A percentile compares a stretch with the other conserved stretches of the same genome.
phyloP scores from a whole-genome alignment of 2,888 invertebrate genomes.

The Allophyes oxyacanthae region DNA sequence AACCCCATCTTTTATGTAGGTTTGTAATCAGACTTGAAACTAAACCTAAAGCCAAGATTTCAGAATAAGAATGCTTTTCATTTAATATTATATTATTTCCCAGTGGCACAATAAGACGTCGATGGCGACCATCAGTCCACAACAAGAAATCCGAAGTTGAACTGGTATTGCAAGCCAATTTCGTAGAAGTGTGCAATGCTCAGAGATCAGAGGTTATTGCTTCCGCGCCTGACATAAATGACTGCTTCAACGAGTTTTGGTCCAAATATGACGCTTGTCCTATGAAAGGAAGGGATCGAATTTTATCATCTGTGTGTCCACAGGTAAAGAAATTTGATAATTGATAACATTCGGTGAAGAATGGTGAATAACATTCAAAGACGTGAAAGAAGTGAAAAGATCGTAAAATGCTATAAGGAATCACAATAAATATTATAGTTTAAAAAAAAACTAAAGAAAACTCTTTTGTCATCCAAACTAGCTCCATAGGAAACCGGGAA shows the following conservation, averaged over 20 bases:
- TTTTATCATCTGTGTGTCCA: slow-evolving; percentile 95
- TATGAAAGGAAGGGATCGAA: slow-evolving; percentile 93
- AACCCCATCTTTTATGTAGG: too few species aligned
- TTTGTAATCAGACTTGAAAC: too few species aligned
- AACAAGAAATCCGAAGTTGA: slow-evolving; percentile 92
- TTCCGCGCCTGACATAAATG: slow-evolving; percentile 91
- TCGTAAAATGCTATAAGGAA: too few species aligned
- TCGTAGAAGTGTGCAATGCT: slow-evolving; percentile 91
- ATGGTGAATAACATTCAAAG: too few species aligned
- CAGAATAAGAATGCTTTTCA: too few species aligned
- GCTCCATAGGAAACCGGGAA: too few species aligned
- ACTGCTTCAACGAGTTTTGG: slow-evolving; percentile 94
- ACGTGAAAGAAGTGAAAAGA: too few species aligned
- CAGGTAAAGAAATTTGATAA: slow-evolving; percentile 84
- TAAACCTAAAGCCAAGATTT: too few species aligned
- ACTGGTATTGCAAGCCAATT: slow-evolving; percentile 92
- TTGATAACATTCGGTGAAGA: too few species aligned
- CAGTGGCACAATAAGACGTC: slow-evolving; percentile 93
- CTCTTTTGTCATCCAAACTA: too few species aligned
- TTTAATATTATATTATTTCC: slow-evolving; percentile 19
- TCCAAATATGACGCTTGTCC: slow-evolving; percentile 89
- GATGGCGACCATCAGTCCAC: slow-evolving; percentile 91
- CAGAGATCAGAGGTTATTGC: slow-evolving; percentile 82
- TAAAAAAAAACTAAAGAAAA: too few species aligned
- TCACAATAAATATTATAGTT: too few species aligned